Base-by-base conservation (phyloP, 2,113 vertebrate genomes). In the Planiliza haematocheilus region DNA sequence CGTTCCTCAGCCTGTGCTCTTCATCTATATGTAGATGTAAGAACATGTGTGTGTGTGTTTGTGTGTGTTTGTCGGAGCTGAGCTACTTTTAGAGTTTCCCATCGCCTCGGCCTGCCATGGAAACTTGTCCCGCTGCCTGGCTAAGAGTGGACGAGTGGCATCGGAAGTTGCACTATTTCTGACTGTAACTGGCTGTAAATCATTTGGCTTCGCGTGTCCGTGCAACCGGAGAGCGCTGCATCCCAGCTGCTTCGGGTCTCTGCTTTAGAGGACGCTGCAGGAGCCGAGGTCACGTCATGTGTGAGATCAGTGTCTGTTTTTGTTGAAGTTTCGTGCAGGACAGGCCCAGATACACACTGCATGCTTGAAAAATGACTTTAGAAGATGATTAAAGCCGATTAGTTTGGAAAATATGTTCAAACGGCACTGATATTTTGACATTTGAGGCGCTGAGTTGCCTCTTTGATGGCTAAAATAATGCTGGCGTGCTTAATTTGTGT, bases 21-120 rank as follows among this genome's bases (percentile, higher is more conserved):
- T 21, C 43, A 50, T 38, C 10, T 18, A 45, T 2, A 2, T 39
- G 6, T 16, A 16, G 13, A n/a, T n/a, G n/a, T n/a, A n/a, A n/a
- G n/a, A n/a, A n/a, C 16, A 16, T 43, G 21, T 36, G 0, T 9
- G 48, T 39, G 39, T 8, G 20, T 59, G 38, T 38, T 46, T 37
- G n/a, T 30, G 45, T 77, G 39, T 50, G 77, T 60, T 74, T 9
- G 9, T 46, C 69, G 46, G 8, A 70, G 53, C 24, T 18, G 48
- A 18, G 53, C 84, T 81, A 71, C 82, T 88, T 90, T 84, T 83
- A 82, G 73, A 89, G 59, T 71, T 87, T 79, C 71, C 61, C 72
- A 80, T 41, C 14, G 59, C 42, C 57, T 74, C 36, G 7, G 39
- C 17, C 2, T 18, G 48, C 39, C 1, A 16, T 74, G 64, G 81